Conservation (phyloP, 2,797 vertebrate species). For the Manis pentadactyla region DNA sequence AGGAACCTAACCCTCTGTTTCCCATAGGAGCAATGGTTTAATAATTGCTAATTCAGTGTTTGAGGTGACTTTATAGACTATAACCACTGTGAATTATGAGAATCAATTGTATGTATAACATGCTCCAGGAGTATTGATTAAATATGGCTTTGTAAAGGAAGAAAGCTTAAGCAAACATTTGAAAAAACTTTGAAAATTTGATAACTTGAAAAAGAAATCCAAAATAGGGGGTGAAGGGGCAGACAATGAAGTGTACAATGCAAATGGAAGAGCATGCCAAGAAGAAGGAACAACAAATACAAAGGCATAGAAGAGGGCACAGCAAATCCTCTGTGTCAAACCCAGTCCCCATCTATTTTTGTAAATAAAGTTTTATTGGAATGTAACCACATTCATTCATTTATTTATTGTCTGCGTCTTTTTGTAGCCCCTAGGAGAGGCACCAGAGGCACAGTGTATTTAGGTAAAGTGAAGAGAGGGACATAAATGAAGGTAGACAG, state of each 20-base stretch:
- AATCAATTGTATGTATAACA: background rate
- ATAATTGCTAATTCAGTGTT: background rate
- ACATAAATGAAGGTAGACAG: background rate
- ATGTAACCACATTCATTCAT: background rate
- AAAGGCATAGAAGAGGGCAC: background rate
- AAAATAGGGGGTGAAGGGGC: background rate
- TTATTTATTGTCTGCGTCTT: background rate
- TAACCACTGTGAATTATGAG: background rate
- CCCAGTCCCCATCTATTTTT: background rate
- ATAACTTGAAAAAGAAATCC: background rate
- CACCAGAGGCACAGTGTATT: background rate
- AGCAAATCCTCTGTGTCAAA: background rate
- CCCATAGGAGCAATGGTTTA: background rate
- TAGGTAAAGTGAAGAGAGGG: background rate
- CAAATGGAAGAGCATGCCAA: background rate
- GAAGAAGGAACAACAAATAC: background rate
- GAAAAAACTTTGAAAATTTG: background rate
- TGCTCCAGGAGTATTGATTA: background rate
- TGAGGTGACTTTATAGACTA: background rate
- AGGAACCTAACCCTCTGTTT: background rate
- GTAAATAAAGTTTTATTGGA: slow-evolving; percentile 24
- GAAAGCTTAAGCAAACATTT: background rate
- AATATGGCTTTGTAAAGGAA: background rate
- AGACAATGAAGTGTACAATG: background rate
- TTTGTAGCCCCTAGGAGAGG: background rate